Evolutionary conservation across 2,888 invertebrate genomes (phyloP).

Genomic region (Alitta virens): DNA sequence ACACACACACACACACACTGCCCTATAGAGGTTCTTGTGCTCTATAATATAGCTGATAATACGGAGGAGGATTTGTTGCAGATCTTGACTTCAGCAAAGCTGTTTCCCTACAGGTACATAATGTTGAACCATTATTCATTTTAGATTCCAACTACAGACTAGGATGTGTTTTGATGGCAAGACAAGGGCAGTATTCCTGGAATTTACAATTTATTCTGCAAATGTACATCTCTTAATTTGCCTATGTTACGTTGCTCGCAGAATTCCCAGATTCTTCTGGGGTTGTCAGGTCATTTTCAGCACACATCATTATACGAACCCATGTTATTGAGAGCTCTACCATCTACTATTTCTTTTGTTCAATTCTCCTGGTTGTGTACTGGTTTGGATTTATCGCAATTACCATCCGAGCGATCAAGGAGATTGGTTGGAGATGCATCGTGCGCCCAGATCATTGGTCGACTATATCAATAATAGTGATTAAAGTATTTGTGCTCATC

Average conservation of each 20-base stretch:
- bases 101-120: neutral
- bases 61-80: constrained; percentile 9
- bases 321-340: neutral
- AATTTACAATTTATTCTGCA: constrained; percentile 9
- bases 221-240: constrained; percentile 14
- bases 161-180: constrained; percentile 6
- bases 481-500: neutral
- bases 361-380: neutral
- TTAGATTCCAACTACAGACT: neutral
- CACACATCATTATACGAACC: constrained; percentile 1
- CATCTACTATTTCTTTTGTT: neutral
- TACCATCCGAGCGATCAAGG: neutral
- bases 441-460: neutral
- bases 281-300: neutral
- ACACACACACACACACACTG: too few species aligned
- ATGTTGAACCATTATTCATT: neutral
- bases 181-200: constrained; percentile 6
- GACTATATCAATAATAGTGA: neutral
- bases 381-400: neutral
- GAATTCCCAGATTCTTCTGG: constrained; percentile 10
- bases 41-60: too few species aligned
- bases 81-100: constrained; percentile 5
- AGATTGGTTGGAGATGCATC: neutral
- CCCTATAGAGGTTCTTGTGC: too few species aligned
- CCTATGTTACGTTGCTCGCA: constrained; percentile 2